These are phyloP conservation scores for Tortricodes alternella DNA, from an alignment of 2,888 invertebrate species.

Conservation along the genomic window DNA sequence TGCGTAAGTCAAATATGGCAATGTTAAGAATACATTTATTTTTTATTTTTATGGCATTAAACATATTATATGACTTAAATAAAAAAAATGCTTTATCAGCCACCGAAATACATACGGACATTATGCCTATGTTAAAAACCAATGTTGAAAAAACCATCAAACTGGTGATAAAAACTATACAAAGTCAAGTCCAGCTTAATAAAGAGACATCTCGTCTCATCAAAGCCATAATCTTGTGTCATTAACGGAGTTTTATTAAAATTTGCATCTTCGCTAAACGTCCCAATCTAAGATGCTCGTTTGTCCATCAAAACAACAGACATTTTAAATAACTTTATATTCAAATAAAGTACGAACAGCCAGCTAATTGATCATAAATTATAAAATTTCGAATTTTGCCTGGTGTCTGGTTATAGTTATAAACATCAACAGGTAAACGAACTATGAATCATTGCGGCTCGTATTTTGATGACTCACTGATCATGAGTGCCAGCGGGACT, in stretches of 20 bases:
- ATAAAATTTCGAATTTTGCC: background rate
- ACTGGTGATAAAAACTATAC: slow-evolving; percentile 1
- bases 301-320: background rate
- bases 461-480: slow-evolving; percentile 33
- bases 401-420: slow-evolving; percentile 33
- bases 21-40: too few species aligned
- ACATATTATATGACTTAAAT: background rate
- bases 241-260: slow-evolving; percentile 11
- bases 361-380: background rate
- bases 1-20: too few species aligned
- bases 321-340: slow-evolving; percentile 10
- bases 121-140: background rate
- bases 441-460: slow-evolving; percentile 62
- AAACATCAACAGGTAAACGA: slow-evolving; percentile 61
- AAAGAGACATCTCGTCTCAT: slow-evolving; percentile 13
- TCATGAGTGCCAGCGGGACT: background rate
- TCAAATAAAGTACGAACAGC: slow-evolving; percentile 5
- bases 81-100: background rate
- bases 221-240: slow-evolving; percentile 7
- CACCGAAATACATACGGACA: too few species aligned
- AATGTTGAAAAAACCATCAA: background rate
- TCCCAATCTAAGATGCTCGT: background rate
- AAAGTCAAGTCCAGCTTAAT: slow-evolving; percentile 2
- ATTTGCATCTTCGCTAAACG: slow-evolving; percentile 2
- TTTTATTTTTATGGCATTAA: too few species aligned